These are phyloP conservation scores for Pipistrellus kuhlii DNA, from an alignment of 2,797 vertebrate species.

Conservation along the genomic window DNA sequence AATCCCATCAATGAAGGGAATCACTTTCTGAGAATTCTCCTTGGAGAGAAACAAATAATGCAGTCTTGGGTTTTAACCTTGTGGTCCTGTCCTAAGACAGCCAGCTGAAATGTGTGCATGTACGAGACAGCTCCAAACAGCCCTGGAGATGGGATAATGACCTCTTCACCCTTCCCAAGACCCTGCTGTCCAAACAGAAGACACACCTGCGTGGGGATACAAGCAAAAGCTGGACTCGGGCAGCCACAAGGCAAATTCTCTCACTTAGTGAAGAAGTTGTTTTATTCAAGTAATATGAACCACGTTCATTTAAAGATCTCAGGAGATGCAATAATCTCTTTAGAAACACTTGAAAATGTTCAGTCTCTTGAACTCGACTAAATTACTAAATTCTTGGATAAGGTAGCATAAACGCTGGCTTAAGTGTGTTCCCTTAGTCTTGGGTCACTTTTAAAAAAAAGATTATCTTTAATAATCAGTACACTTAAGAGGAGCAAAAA, in stretches of 20 bases:
- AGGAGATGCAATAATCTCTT: conserved; percentile 32
- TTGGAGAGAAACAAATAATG: not conserved
- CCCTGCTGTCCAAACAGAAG: conserved; percentile 42
- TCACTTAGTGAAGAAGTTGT: conserved; percentile 11
- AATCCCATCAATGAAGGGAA: not conserved
- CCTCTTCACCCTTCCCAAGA: conserved; percentile 55
- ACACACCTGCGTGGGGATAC: conserved; percentile 49
- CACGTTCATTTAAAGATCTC: not conserved
- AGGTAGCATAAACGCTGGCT: conserved; percentile 9
- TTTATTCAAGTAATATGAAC: conserved; percentile 49
- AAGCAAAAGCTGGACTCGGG: not conserved
- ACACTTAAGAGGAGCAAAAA: not conserved
- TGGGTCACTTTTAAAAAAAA: conserved; percentile 41
- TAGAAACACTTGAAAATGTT: conserved; percentile 51
- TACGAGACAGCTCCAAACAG: not conserved
- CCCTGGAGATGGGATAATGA: not conserved
- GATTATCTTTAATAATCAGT: not conserved
- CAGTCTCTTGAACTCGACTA: not conserved
- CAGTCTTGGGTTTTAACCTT: conserved; percentile 16
- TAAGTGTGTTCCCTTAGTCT: conserved; percentile 14
- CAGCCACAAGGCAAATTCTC: conserved; percentile 1
- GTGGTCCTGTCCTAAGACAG: not conserved
- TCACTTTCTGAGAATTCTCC: conserved; percentile 44
- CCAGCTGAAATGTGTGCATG: not conserved
- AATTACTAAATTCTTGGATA: conserved; percentile 39